Evolutionary conservation across 2,113 vertebrate species (phyloP).

Genomic region (Aldabrachelys gigantea): DNA sequence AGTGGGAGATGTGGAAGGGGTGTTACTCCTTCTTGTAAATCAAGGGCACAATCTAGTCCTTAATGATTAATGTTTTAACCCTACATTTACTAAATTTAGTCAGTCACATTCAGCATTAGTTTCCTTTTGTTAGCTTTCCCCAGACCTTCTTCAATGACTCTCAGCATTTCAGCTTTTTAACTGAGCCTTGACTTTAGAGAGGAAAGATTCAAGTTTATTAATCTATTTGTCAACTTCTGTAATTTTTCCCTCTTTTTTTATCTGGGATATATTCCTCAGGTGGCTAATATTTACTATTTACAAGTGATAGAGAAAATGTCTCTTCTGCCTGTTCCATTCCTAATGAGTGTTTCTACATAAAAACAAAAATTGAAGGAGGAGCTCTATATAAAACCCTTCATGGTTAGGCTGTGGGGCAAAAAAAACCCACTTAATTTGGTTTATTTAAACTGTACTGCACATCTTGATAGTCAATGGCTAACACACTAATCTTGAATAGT

Average conservation of each 20-base stretch:
- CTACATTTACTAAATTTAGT: background rate
- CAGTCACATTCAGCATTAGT: rapidly evolving
- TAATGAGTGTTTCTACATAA: background rate
- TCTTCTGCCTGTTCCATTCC: background rate
- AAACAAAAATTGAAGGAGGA: background rate
- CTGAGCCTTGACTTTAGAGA: background rate
- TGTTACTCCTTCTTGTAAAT: background rate
- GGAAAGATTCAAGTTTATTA: background rate
- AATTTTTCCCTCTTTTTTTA: background rate
- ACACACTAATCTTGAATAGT: background rate
- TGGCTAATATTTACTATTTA: background rate
- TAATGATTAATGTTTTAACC: background rate
- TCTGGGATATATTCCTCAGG: background rate
- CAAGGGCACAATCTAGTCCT: background rate
- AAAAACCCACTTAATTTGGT: background rate
- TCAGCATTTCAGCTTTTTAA: background rate
- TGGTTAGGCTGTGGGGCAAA: background rate
- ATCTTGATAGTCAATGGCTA: background rate
- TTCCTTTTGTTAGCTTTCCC: background rate
- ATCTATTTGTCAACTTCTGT: background rate
- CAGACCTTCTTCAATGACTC: background rate
- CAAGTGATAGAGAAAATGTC: background rate
- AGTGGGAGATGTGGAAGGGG: background rate
- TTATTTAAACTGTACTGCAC: background rate
- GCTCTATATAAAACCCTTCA: background rate